Evolutionary conservation across 2,888 invertebrate genomes (phyloP), one percentile per base, ranked within the genome.

Genomic region (Hydriomena furcata): DNA sequence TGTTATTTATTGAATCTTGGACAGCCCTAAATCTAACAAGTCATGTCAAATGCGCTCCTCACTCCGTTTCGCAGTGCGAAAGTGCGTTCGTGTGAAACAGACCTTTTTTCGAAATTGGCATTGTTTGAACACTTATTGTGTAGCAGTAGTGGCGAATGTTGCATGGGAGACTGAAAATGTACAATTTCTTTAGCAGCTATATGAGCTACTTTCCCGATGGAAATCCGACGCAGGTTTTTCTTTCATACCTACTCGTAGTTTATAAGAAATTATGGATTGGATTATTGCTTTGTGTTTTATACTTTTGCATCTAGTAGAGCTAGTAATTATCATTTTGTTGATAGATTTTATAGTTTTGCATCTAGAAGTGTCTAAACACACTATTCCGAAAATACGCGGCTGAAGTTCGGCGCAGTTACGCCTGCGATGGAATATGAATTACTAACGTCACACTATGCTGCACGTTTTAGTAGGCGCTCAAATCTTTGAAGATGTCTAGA

Each of bases 131-230:
- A 31, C 48, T 28, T 55, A 66, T 38, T 50, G 23, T 42, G n/a
- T 11, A 2, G 32, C 8, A 55, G 46, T 65, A 68, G 43, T 50
- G 65, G 56, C 43, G 21, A 61, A 52, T 56, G 64, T 70, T 41
- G 55, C 38, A 61, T 23, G 41, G 41, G 43, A 48, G 4, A 45
- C 30, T 46, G 41, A 69, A 72, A 58, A 84, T 88, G 84, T 75
- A 81, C 69, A 79, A 79, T 73, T 80, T 84, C 76, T 80, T 80
- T 68, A 74, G 71, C 53, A 63, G 73, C 55, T 73, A 82, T 63
- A 73, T 82, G 65, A 73, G 68, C 71, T 78, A 83, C 77, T 82
- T 83, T 74, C 82, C 82, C 60, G 71, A 68, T 65, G 76, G 68
- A 51, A 75, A 68, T 52, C 59, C 52, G 11, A 11, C 37, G 12